Conservation (phyloP, 2,888 invertebrate species). For the Aphodius sticticus region DNA sequence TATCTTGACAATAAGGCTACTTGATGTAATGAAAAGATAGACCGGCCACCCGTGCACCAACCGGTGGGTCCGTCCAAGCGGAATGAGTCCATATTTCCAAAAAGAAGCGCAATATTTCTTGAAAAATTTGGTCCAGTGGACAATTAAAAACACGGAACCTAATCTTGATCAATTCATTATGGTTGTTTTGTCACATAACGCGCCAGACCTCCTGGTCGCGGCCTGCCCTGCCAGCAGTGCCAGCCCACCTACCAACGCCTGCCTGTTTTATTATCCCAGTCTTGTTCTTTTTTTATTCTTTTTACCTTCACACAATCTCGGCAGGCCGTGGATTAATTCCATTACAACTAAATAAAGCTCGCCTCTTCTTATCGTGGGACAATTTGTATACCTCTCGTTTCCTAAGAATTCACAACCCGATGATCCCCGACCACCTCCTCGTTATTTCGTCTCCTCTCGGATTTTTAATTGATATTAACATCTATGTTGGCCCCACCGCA, state of each 20-base stretch:
- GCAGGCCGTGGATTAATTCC: constrained; percentile 54
- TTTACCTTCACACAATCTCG: constrained; percentile 53
- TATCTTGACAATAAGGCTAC: constrained; percentile 36
- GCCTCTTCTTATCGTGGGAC: constrained; percentile 45
- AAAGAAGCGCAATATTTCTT: constrained; percentile 44
- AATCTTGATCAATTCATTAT: constrained; percentile 60
- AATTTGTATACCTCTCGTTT: constrained; percentile 44
- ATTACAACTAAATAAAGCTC: constrained; percentile 56
- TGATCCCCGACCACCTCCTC: neutral
- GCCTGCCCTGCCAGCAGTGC: constrained; percentile 48
- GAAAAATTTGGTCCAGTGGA: constrained; percentile 56
- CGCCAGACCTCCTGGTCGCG: constrained; percentile 59
- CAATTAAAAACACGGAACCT: constrained; percentile 58
- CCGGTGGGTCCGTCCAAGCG: constrained; percentile 32
- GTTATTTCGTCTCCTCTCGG: constrained; percentile 24
- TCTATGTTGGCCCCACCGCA: constrained; percentile 33
- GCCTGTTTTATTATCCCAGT: constrained; percentile 57
- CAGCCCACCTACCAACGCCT: constrained; percentile 57
- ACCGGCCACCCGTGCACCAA: constrained; percentile 38
- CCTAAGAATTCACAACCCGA: constrained; percentile 34
- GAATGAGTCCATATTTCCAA: constrained; percentile 42
- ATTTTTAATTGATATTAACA: constrained; percentile 38
- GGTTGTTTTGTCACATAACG: constrained; percentile 60
- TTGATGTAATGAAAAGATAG: constrained; percentile 37
- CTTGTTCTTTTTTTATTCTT: constrained; percentile 50